These are phyloP conservation scores for western clawed frog (Xenopus tropicalis) DNA, from an alignment of 2,113 vertebrate species.

Conservation along the genomic window UCB_Xtro_10.0 CM004446.2:4049501-4050000, in stretches of 20 bases:
- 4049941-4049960: conserved; percentile 58
- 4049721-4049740: no score
- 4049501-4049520: conserved; percentile 60
- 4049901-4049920: conserved; percentile 25
- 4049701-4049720: no score
- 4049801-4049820: conserved; percentile 77
- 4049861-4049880: conserved; percentile 9
- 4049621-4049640: no score
- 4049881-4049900: conserved; percentile 22
- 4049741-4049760: no score
- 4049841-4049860: conserved; percentile 52
- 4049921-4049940: conserved; percentile 38
- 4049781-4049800: conserved; percentile 66
- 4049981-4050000: no score
- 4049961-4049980: no score
- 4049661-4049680: no score
- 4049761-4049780: neutral
- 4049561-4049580: neutral
- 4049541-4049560: neutral
- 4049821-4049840: conserved; percentile 72
- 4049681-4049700: no score
- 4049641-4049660: no score
- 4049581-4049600: no score
- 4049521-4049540: conserved; percentile 34
- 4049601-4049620: no score